Evolutionary conservation across 2,113 vertebrate species (phyloP), one percentile per base, ranked within the genome.

Genomic region (Dolichotis patagonum): DNA sequence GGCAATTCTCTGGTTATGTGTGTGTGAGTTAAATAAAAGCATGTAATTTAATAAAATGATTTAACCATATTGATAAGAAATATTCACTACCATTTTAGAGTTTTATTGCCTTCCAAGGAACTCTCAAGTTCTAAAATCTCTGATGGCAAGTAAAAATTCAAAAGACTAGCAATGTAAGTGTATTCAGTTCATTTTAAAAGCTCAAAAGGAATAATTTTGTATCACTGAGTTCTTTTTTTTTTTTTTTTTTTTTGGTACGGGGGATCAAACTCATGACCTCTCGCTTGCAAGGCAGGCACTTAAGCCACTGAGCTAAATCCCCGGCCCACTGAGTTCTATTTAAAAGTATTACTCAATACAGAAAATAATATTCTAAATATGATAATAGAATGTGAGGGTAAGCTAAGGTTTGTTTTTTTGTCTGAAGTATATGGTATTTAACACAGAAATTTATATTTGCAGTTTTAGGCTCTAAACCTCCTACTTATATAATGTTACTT

Each of bases 31-130:
- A 62, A 84, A 41, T 80, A 62, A 78, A 94, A 96, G 89, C 54
- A 95, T 83, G 19, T 26, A 63, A 26, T 95, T 91, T 92, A 38
- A 71, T 52, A 91, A 95, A 32, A 91, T 78, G 41, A 84, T 56
- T 97, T 88, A 87, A 96, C 22, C 73, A 41, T 80, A 30, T 69
- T 85, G 80, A 95, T 13, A 46, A 94, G 82, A 92, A 93, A 75
- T 24, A 91, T 38, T 32, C 75, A 54, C 35, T 95, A 85, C 52
- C 22, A 81, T 87, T 90, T 10, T 58, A 87, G 43, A 24, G 1
- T 63, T 90, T 52, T 35, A 12, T 84, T 75, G 30, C 35, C n/a
- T 60, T 78, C 22, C 26, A 46, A 7, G 28, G 32, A 77, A 41
- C 13, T 78, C n/a, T 82, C 16, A 78, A 60, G 4, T 56, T 85